Conservation (phyloP, 2,113 vertebrate species). For the Colinus virginianus region DNA sequence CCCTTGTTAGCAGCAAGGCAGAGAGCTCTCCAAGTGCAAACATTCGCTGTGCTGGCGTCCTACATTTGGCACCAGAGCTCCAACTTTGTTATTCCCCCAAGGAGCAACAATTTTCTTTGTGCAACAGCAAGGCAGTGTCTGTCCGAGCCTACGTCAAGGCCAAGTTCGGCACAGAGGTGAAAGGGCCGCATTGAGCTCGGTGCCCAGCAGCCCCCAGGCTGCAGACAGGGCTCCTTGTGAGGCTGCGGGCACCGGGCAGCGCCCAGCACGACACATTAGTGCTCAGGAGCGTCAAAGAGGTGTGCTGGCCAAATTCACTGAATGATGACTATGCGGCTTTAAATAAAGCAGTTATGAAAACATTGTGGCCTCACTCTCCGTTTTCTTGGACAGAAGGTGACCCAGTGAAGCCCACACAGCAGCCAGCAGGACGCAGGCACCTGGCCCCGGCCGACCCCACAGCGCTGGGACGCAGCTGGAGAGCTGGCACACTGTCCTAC, state of each 20-base stretch:
- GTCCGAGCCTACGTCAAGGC: neutral
- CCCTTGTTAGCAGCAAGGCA: conserved; percentile 58
- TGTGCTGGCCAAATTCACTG: neutral
- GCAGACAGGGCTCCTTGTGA: neutral
- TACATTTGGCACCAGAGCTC: conserved; percentile 19
- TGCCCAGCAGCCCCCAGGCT: neutral
- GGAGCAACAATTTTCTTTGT: conserved; percentile 38
- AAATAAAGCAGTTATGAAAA: neutral
- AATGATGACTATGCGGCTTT: neutral
- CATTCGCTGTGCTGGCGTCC: conserved; percentile 21
- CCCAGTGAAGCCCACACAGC: neutral
- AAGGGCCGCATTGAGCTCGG: neutral
- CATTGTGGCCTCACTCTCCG: accelerated
- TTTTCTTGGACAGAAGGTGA: neutral
- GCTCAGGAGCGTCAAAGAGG: neutral
- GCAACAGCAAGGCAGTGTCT: conserved; percentile 34
- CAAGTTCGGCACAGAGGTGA: conserved; percentile 41
- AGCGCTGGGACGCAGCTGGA: neutral
- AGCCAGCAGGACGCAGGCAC: neutral
- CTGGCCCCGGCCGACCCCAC: neutral
- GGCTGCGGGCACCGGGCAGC: neutral
- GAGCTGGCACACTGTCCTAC: accelerated
- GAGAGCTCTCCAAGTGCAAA: conserved; percentile 27
- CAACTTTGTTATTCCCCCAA: conserved; percentile 16
- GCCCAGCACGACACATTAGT: neutral